phyloP scores from a whole-genome alignment of 2,888 invertebrate species.

The Eupithecia insigniata region DNA sequence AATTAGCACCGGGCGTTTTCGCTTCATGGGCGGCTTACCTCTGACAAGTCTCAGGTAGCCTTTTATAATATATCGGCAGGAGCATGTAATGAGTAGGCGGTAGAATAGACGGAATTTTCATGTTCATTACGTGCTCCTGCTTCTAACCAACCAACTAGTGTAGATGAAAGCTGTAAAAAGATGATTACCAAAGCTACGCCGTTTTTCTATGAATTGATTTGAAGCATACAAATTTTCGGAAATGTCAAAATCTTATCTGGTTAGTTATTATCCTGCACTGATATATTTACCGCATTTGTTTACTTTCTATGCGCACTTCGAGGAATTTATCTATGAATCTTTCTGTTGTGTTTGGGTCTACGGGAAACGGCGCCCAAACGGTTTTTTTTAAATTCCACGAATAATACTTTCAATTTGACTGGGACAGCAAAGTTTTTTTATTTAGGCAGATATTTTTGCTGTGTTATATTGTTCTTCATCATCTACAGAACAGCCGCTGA shows the following conservation, averaged over 20 bases:
- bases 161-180: not conserved
- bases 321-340: conserved; percentile 23
- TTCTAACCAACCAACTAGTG: not conserved
- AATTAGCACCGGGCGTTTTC: not conserved
- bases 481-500: not conserved
- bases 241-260: conserved; percentile 27
- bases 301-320: conserved; percentile 24
- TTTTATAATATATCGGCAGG: not conserved
- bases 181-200: not conserved
- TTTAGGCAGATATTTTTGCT: not conserved
- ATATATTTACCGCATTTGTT: conserved; percentile 27
- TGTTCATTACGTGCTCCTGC: not conserved
- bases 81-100: not conserved
- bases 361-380: conserved; percentile 14
- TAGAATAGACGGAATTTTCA: not conserved
- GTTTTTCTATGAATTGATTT: not conserved
- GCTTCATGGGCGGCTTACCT: conserved; percentile 5
- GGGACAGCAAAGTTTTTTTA: not conserved
- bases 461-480: not conserved
- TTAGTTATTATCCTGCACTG: conserved; percentile 23
- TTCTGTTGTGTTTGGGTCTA: conserved; percentile 22
- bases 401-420: conserved; percentile 6
- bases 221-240: conserved; percentile 8
- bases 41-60: conserved; percentile 1
- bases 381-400: conserved; percentile 9